A percentile compares a stretch with the other conserved stretches of the same genome.
Evolutionary conservation across 2,888 invertebrate genomes (phyloP).

Genomic region (Syritta pipiens): DNA sequence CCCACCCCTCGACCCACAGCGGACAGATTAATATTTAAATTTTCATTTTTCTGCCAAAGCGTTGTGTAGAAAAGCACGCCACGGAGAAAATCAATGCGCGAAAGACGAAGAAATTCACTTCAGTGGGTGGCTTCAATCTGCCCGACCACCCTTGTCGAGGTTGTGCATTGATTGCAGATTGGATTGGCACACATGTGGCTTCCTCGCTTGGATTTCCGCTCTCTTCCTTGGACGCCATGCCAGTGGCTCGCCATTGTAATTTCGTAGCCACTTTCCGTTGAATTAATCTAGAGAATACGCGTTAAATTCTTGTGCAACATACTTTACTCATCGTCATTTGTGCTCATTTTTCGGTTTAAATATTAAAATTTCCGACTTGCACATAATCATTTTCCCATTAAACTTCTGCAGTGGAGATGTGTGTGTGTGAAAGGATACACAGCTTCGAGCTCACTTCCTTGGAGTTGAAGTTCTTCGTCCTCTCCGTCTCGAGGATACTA

Average conservation of each 20-base stretch:
- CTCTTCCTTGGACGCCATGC: background rate
- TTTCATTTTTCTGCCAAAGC: slow-evolving; percentile 39
- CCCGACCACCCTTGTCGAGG: slow-evolving; percentile 19
- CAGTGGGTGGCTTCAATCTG: slow-evolving; percentile 51
- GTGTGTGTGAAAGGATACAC: background rate
- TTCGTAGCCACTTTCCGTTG: slow-evolving; percentile 25
- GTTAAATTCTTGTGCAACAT: slow-evolving; percentile 33
- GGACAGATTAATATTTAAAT: slow-evolving; percentile 61
- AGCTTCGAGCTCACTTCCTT: slow-evolving; percentile 2
- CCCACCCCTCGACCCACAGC: background rate
- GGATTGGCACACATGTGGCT: slow-evolving; percentile 59
- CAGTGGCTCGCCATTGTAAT: slow-evolving; percentile 2
- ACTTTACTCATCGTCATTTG: slow-evolving; percentile 2
- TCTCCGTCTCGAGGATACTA: slow-evolving; percentile 35
- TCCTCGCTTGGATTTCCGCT: slow-evolving; percentile 37
- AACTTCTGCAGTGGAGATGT: background rate
- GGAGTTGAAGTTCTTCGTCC: too few relatives aligned
- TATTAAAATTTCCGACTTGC: slow-evolving; percentile 27
- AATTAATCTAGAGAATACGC: slow-evolving; percentile 47
- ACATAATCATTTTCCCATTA: slow-evolving; percentile 54
- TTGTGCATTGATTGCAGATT: slow-evolving; percentile 53
- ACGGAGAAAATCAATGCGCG: background rate
- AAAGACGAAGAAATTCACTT: background rate
- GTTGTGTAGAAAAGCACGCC: background rate
- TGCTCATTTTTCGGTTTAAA: slow-evolving; percentile 1